These are phyloP conservation scores for Perca fluviatilis DNA, from an alignment of 2,113 vertebrate species.

Conservation along the genomic window DNA sequence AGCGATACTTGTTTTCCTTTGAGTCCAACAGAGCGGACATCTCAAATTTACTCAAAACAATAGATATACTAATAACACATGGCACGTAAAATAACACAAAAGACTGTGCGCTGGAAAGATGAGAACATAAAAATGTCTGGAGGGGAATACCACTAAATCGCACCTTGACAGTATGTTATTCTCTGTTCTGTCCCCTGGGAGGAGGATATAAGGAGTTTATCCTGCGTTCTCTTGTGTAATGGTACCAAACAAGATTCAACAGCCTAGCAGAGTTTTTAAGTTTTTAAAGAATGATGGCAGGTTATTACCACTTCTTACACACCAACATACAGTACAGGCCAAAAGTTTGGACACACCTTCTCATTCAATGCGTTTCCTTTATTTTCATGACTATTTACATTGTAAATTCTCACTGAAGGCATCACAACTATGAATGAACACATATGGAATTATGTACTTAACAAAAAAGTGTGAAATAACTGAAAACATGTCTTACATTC, in stretches of 20 bases:
- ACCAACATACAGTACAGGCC: too few species aligned
- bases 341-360: too few species aligned
- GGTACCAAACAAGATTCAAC: not conserved
- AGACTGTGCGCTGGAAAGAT: not conserved
- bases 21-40: not conserved
- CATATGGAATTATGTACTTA: too few species aligned
- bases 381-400: too few species aligned
- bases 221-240: not conserved
- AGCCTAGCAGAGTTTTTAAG: not conserved
- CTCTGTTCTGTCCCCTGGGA: not conserved
- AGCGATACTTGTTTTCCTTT: not conserved
- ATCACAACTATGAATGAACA: too few species aligned
- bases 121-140: not conserved
- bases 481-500: too few species aligned
- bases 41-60: not conserved
- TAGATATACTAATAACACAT: not conserved
- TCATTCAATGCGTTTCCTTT: too few species aligned
- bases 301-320: not conserved
- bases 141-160: not conserved
- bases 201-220: not conserved
- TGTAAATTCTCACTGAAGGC: too few species aligned
- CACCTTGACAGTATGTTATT: conserved; percentile 4
- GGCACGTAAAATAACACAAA: conserved; percentile 4
- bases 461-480: too few species aligned
- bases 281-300: not conserved